Base-by-base conservation (phyloP, 2,888 invertebrate species). In the Myopa tessellatipennis region DNA sequence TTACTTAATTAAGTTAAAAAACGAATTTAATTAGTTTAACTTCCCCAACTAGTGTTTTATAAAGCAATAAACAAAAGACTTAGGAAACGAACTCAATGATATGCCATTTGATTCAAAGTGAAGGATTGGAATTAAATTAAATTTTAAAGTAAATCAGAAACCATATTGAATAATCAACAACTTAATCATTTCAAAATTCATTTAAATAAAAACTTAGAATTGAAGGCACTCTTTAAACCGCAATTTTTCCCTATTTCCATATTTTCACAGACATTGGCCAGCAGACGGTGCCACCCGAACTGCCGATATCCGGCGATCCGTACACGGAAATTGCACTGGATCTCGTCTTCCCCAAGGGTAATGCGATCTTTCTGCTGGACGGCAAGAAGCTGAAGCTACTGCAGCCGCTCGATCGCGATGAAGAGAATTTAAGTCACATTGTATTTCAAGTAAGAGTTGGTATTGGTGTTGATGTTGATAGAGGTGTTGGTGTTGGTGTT, bases 291-390 rank as follows among this genome's bases (percentile, higher is more conserved):
- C 97, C 96, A 73, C 90, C 92, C 77, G 94, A 94, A 85, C 90
- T 97, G 84, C 96, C 97, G 78, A 94, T 97, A 86, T 92, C 93
- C 74, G 97, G 97, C 58, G 94, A 95, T 87, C 95, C 95, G 18
- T 93, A 92, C 86, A 93, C 93, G 79, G 94, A 95, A 88, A 94
- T 96, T 82, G 91, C 93, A 79, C 89, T 96, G 83, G 94, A 95
- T 83, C 91, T 96, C 79, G 92, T 94, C 80, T 96, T 95, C 88
- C 94, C 95, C 12, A 95, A 95, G 87, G 94, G 94, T 26, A 92
- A 93, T 75, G 93, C 94, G 75, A 90, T 94, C 82, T 97, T 97
- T 88, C 92, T 93, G 83, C 91, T 97, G 52, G 94, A 95, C 86
- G 96, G 95, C 63, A 97, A 96, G 89, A 92, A 93, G 79, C 89